These are phyloP conservation scores for Ganaspis brasiliensis DNA, from an alignment of 2,888 invertebrate genomes.

Conservation along the genomic window DNA sequence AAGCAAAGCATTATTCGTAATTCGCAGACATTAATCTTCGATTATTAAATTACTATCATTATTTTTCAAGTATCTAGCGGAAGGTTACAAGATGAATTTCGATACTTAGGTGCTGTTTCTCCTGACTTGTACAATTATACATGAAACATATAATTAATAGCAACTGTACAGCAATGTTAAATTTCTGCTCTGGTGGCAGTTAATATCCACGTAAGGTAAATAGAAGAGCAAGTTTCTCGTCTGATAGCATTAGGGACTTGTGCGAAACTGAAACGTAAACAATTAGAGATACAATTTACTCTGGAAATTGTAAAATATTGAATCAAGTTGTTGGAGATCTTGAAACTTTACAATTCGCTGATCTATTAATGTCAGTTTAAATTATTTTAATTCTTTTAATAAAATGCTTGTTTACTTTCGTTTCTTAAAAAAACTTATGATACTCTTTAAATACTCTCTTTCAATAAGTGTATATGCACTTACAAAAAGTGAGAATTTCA, in stretches of 20 bases:
- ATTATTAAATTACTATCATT: no score
- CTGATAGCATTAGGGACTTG: slow-evolving; percentile 21
- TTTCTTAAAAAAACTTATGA: no score
- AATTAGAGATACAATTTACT: slow-evolving; percentile 33
- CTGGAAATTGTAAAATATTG: slow-evolving; percentile 26
- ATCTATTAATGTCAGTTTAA: background rate
- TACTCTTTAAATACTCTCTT: no score
- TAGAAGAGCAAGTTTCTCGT: background rate
- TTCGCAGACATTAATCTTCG: no score
- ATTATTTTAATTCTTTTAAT: background rate
- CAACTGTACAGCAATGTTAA: background rate
- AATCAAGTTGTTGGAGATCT: background rate
- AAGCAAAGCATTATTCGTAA: background rate
- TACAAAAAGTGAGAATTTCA: no score
- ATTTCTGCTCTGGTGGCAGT: background rate
- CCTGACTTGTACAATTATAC: background rate
- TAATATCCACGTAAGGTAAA: slow-evolving; percentile 25
- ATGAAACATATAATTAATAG: background rate
- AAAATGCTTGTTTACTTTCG: no score
- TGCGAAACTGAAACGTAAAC: slow-evolving; percentile 38
- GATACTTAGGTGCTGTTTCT: background rate
- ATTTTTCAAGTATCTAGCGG: no score
- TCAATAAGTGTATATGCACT: no score
- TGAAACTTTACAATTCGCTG: slow-evolving; percentile 21
- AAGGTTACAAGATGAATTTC: no score